Evolutionary conservation across 2,113 vertebrate species (phyloP), one percentile per base, ranked within the genome.

Genomic region (Scomber colias): DNA sequence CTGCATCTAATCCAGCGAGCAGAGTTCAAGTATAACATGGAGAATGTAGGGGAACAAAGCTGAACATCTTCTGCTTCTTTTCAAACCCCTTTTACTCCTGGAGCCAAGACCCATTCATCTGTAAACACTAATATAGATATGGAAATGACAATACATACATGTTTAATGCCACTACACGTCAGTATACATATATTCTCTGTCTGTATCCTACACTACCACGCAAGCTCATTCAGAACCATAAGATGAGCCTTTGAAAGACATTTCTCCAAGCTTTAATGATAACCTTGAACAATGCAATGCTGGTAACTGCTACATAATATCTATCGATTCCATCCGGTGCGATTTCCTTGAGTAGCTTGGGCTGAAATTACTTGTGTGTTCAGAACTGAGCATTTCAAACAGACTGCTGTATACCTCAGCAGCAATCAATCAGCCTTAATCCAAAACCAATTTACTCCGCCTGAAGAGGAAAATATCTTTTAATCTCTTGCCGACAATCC

Each of bases 391-490:
- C 81, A 90, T 92, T 90, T 92, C 91, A 90, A 89, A 91, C 89
- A 90, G 85, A 86, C 91, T 87, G 82, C 89, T 85, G 82, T 92
- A 89, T 89, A 93, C 89, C 91, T 93, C 91, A 79, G 89, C 78
- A 89, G 88, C 92, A 92, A 95, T 95, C 94, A 95, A 93, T 94
- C 93, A 92, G 89, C 82, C 89, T 92, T 93, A 94, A 94, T 94
- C 93, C 92, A 93, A 94, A 95, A 95, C 92, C 94, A 95, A 95
- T 94, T 94, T 95, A 93, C 93, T 93, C 72, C 71, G 84, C 88
- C 91, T 93, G 92, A 94, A 93, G 91, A 94, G 92, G 90, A 94
- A 93, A 94, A 94, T 94, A 95, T 94, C 93, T 94, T 94, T 93
- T 94, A 94, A 94, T 95, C 94, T 94, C 92, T 93, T 46, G 79